Conservation (phyloP, 2,113 vertebrate species). For the Odocoileus hemionus region DNA sequence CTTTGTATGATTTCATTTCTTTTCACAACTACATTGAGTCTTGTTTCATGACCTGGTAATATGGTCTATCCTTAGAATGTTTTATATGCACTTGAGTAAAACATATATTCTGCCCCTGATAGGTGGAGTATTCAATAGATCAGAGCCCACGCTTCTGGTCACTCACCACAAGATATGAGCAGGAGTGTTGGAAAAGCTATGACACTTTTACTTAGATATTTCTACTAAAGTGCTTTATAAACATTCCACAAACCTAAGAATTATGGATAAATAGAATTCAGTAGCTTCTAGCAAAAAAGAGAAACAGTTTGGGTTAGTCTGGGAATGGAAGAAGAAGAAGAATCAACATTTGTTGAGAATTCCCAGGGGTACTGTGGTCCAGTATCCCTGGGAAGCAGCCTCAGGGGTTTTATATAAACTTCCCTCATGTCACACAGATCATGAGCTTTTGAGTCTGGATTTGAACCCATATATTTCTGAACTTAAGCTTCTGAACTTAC, state of each 20-base stretch:
- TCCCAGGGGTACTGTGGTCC: background rate
- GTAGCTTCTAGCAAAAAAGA: background rate
- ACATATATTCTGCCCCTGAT: background rate
- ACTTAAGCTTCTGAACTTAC: background rate
- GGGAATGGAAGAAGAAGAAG: background rate
- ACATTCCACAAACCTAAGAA: background rate
- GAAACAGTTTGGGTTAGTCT: background rate
- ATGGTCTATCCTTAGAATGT: background rate
- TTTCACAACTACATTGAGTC: background rate
- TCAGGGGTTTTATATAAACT: background rate
- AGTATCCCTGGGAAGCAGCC: background rate
- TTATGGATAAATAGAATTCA: background rate
- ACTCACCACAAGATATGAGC: background rate
- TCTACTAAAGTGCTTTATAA: background rate
- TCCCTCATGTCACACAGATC: background rate
- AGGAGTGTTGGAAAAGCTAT: background rate
- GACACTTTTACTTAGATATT: background rate
- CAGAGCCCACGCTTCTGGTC: background rate
- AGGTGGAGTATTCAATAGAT: background rate
- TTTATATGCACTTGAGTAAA: background rate
- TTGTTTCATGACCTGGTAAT: background rate
- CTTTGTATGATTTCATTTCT: background rate
- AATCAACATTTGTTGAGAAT: background rate
- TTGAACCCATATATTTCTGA: background rate
- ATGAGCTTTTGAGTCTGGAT: background rate